phyloP scores from a whole-genome alignment of 2,113 vertebrate genomes.

The Alexandromys fortis region DNA sequence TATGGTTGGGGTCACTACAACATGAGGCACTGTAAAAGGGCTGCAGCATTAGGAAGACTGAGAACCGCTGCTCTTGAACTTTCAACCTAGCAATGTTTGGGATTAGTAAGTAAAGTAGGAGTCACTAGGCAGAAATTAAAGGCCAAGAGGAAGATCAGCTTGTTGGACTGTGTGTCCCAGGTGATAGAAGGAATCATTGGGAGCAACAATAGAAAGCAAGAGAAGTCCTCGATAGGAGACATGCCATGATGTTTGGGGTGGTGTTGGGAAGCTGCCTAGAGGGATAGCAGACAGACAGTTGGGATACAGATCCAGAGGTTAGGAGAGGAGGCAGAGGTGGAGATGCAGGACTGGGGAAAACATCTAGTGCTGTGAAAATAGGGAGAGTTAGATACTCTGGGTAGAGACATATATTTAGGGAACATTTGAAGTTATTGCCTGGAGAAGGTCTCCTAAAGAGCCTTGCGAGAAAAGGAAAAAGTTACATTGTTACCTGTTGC shows the following conservation, averaged over 20 bases:
- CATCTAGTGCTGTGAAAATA: neutral
- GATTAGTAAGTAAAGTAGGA: neutral
- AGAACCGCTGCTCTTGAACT: neutral
- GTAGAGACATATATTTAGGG: neutral
- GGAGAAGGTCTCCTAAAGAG: neutral
- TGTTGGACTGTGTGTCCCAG: neutral
- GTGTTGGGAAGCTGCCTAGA: neutral
- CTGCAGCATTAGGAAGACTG: neutral
- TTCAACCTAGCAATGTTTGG: neutral
- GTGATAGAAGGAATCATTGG: neutral
- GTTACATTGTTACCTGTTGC: constrained; percentile 7
- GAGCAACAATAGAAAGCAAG: neutral
- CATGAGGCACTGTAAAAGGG: neutral
- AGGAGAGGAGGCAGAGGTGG: neutral
- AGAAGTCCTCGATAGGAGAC: neutral
- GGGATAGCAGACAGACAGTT: neutral
- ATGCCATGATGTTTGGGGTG: neutral
- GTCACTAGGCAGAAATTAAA: neutral
- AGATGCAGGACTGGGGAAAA: neutral
- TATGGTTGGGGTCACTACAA: neutral
- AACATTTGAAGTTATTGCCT: neutral
- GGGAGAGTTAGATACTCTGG: neutral
- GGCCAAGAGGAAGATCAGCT: neutral
- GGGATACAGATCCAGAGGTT: neutral
- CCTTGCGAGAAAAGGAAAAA: neutral